Evolutionary conservation across 2,113 vertebrate species (phyloP).

Genomic region (Theropithecus gelada): DNA sequence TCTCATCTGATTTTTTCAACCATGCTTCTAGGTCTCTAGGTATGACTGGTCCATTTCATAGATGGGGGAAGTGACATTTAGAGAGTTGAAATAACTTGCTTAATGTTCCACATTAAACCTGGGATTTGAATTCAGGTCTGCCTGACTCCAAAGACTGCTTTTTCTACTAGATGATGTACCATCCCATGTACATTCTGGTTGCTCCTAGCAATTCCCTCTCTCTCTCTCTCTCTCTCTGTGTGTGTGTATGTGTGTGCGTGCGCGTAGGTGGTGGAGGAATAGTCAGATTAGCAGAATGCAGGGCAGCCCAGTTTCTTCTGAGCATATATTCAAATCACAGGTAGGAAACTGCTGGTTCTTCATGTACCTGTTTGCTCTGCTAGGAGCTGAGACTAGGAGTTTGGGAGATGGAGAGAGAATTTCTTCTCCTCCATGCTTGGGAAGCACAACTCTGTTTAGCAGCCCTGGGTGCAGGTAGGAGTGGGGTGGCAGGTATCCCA

Average conservation of each 20-base stretch:
- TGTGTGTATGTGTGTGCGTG: accelerated
- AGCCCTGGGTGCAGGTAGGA: background rate
- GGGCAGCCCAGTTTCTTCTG: background rate
- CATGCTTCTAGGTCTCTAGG: background rate
- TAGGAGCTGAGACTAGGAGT: background rate
- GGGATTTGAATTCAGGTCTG: background rate
- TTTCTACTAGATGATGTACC: background rate
- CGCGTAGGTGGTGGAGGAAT: background rate
- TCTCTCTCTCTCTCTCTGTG: too few relatives aligned
- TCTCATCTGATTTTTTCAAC: background rate
- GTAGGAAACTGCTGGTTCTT: background rate
- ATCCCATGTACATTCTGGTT: background rate
- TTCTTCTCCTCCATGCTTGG: background rate
- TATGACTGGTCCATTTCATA: background rate
- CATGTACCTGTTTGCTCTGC: background rate
- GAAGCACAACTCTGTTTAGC: background rate
- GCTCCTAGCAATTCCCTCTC: background rate
- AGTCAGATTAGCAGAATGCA: background rate
- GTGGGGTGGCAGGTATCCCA: background rate
- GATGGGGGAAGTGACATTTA: background rate
- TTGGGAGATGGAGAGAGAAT: background rate
- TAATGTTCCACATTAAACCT: background rate
- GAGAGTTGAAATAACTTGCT: background rate
- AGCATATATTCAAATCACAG: background rate
- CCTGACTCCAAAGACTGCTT: background rate